Conservation (phyloP, 2,797 vertebrate species). For the Bovichtus variegatus region DNA sequence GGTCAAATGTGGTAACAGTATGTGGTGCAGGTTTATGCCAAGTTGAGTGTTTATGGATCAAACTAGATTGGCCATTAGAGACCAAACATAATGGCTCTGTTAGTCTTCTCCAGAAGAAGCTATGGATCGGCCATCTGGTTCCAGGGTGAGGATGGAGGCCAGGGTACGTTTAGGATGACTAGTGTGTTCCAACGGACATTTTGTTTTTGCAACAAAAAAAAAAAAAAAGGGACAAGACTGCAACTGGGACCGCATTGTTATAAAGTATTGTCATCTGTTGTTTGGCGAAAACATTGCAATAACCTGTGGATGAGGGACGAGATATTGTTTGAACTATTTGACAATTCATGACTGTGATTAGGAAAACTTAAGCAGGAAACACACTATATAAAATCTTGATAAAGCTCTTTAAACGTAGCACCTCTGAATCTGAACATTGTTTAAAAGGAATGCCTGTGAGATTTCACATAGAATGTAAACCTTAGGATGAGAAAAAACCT, state of each 20-base stretch:
- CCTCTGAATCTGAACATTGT: neutral
- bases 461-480: neutral
- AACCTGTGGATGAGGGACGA: neutral
- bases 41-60: constrained; percentile 63
- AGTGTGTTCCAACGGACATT: constrained; percentile 9
- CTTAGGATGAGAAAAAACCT: neutral
- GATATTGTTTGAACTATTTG: neutral
- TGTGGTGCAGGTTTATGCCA: constrained; percentile 52
- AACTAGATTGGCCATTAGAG: constrained; percentile 52
- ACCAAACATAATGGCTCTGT: constrained; percentile 54
- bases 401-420: neutral
- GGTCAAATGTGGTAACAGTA: constrained; percentile 57
- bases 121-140: constrained; percentile 71
- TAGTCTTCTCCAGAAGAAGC: constrained; percentile 64
- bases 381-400: neutral
- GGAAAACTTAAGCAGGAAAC: neutral
- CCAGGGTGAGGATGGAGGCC: constrained; percentile 71
- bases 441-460: neutral
- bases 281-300: neutral
- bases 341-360: constrained; percentile 3
- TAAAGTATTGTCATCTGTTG: neutral
- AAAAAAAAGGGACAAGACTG: neutral
- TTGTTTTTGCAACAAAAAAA: constrained; percentile 21
- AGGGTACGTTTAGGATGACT: constrained; percentile 32
- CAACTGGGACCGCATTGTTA: neutral